Base-by-base conservation (phyloP, 2,113 vertebrate genomes). In the Myotis davidii region DNA sequence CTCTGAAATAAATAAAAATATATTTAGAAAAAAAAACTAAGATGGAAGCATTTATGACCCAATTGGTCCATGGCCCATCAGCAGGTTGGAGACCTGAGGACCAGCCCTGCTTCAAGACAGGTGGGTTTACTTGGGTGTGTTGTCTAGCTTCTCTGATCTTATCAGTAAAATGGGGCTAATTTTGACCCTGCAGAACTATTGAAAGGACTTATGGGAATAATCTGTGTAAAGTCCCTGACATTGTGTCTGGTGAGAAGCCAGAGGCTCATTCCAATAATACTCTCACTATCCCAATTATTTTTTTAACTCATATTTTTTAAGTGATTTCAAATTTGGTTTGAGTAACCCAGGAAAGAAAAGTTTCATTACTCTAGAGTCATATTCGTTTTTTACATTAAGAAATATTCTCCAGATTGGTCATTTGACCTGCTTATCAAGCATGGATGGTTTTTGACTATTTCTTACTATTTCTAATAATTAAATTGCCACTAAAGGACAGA, bases 311-410 rank as follows among this genome's bases (percentile, higher is more conserved):
- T 88, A 64, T 95, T 93, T 94, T 96, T 90, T 21, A 85, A 95
- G 39, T 78, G 73, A 52, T 42, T 93, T 96, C 54, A 74, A 85
- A 94, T 87, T 96, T 87, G 37, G 45, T 94, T 90, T 79, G 65
- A 81, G 16, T 96, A 83, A 94, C 34, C 9, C 1, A 27, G 61
- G 67, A 79, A 91, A 95, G 84, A 95, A 79, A 96, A 96, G 23
- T 90, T 94, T 67, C 23, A 78, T 84, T 88, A 70, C 9, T 5
- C 34, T 52, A 59, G 50, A 92, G 17, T 73, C 39, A 73, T 74
- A 61, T 87, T 95, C 81, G 79, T 65, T 91, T 90, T 94, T 92
- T 82, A 91, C 48, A 94, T 83, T 88, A 79, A 97, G 94, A 76
- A 84, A 81, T 86, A 54, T 39, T 94, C 67, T 92, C 64, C 45